Evolutionary conservation across 2,797 vertebrate species (phyloP), one percentile per base, ranked within the genome.

Genomic region (Peromyscus nudipes): DNA sequence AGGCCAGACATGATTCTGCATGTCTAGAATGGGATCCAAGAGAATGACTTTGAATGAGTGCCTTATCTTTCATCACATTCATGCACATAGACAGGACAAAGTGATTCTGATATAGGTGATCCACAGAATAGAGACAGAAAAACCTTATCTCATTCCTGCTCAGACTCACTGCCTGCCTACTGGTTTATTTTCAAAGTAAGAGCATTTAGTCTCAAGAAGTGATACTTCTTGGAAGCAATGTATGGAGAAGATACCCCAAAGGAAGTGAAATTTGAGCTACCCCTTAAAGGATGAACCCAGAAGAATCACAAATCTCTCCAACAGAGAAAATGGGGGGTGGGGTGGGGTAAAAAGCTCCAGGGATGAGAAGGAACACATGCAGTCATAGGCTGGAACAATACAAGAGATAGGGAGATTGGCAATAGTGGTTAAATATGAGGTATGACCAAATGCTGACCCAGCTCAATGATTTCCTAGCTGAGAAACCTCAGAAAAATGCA

Each of bases 111-210:
- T 46, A 4, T 34, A 13, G 6, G 31, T 14, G 5, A 82, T 67
- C 19, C 31, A 83, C 52, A 82, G 55, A 92, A 23, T 40, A 46
- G 31, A 94, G 5, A 83, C 14, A 92, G 25, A 73, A 49, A 60
- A 55, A 27, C 13, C 16, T 89, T 65, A 29, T 64, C 46, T 89
- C 12, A 77, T 46, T 55, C 11, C 27, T 6, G 79, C 55, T 31
- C 10, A 21, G 27, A 31, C 25, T 27, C 16, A 57, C 1, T 75
- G 9, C 11, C 27, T 46, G n/a, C n/a, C 21, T 46, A 84, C n/a
- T 49, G 84, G 46, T 27, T 86, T 17, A 65, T 93, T 94, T 89
- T 92, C 29, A 89, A 43, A 80, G 49, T 92, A 83, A 83, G n/a
- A 69, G 6, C n/a, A 76, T 60, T 71, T 43, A 37, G 60, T 75